Evolutionary conservation across 2,113 vertebrate genomes (phyloP), one percentile per base, ranked within the genome.

Genomic region (Orthonyx spaldingii): DNA sequence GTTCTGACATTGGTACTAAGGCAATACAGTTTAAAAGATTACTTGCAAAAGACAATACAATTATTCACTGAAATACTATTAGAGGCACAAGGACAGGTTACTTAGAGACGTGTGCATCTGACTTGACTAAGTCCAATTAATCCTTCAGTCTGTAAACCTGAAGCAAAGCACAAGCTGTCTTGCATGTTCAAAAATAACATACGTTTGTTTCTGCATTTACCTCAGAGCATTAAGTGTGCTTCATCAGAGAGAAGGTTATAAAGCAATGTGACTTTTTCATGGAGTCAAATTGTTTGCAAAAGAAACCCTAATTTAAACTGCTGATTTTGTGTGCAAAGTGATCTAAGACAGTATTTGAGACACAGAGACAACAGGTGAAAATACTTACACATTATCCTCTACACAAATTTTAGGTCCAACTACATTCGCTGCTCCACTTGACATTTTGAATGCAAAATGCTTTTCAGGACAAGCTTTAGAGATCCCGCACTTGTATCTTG

Each of bases 321-420:
- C 26, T 46, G 23, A 32, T 61, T 83, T 49, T 59, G 50, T 46
- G 26, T 42, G 15, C 14, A 57, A 69, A 68, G 60, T 59, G 35
- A 80, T 50, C 32, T 32, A 74, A 68, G 41, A 44, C 22, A 83
- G 8, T 22, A 75, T 57, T 41, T 78, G 35, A 91, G 42, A 61
- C 30, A 55, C 30, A 11, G 10, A 90, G 35, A 66, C 39, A 86
- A 84, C 30, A 61, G 10, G 44, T 4, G 37, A 56, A 69, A 89
- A 95, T 90, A 98, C 99, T 98, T 97, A 99, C 99, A 99, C 50
- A 10, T 98, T 99, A 96, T 99, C 99, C 85, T 99, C 99, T 39
- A 99, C 93, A 81, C 99, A 99, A 59, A 99, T 98, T 97, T 98
- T 98, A 76, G 99, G 99, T 65, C 99, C 99, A 50, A 99, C 99